Evolutionary conservation across 2,797 vertebrate genomes (phyloP), one percentile per base, ranked within the genome.

Genomic region (Galago senegalensis): DNA sequence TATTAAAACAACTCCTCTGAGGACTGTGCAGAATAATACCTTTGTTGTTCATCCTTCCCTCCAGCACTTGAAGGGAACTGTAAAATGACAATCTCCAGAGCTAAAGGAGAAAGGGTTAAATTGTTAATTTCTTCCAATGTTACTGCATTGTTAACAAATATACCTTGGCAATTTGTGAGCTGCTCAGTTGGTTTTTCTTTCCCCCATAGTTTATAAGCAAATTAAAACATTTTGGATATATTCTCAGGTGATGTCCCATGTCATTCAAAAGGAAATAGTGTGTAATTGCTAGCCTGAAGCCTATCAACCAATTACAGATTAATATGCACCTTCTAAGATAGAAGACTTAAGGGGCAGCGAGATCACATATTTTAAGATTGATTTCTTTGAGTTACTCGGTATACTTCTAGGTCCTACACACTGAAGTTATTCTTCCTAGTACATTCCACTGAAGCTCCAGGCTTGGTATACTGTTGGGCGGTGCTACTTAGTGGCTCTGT

Each of bases 1-100:
- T 96, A 80, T 95, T 98, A 75, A 97, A 96, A 97, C 76, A 76
- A 17, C 31, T 96, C 75, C 92, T 96, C 63, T 56, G 90, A 96
- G 93, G n/a, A 67, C 76, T 0, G 1, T 69, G 49, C 85, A 95
- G 72, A 91, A 58, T 70, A 98, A 93, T 92, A 61, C 49, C 31
- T 87, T 97, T 73, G 83, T 96, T 94, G 87, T 92, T 76, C 89
- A 94, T 53, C 79, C 34, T n/a, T 97, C 97, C 87, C 49, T 98
- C 27, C 34, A 97, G 82, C 87, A 92, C 29, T 72, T 67, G 69
- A 93, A 31, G 76, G 63, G 60, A 80, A 77, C 53, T 67, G 8
- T 88, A 60, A 97, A 61, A 95, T 95, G 91, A 70, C 2, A 53
- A 7, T 88, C 79, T 86, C 61, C 79, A 92, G 25, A 93, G 40